Base-by-base conservation (phyloP, 2,113 vertebrate genomes). In the Tetrao urogallus region DNA sequence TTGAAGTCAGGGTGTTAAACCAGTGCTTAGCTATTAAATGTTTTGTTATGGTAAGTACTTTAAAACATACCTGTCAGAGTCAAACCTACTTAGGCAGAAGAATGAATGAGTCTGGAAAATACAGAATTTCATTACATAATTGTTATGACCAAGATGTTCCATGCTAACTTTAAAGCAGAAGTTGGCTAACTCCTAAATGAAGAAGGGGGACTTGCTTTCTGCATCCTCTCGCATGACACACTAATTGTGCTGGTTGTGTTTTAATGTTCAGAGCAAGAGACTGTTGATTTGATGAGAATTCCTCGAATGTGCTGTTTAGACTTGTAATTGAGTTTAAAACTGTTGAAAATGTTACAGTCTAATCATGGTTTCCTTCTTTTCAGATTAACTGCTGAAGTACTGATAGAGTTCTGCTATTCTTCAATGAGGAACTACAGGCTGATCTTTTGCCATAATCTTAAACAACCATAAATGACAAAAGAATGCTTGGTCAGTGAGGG, bases 361-460 rank as follows among this genome's bases (percentile, higher is more conserved):
- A 77, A 95, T 54, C 77, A 85, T 86, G 79, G 93, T 97, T 98
- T 95, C 40, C 14, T 92, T 86, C 10, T 94, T 97, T 97, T 19
- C 94, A 98, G 98, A 97, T 98, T 98, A 98, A 98, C 97, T 98
- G 98, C 98, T 98, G 98, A 98, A 98, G 98, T 99, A 99, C 99
- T 99, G 99, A 98, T 98, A 97, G 96, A 98, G 98, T 99, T 99
- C 98, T 98, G 98, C 98, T 98, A 98, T 99, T 99, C 97, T 99
- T 99, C 99, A 99, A 99, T 99, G 99, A 99, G 99, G 99, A 99
- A 99, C 99, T 99, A 99, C 98, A 99, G 99, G 99, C 98, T 99
- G 98, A 99, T 99, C 99, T 99, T 99, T 98, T 99, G 99, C 98
- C 99, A 99, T 98, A 99, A 99, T 98, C 99, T 99, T 98, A 99